Conservation (phyloP, 2,888 invertebrate genomes). For the Branchipolynoe longqiensis region DNA sequence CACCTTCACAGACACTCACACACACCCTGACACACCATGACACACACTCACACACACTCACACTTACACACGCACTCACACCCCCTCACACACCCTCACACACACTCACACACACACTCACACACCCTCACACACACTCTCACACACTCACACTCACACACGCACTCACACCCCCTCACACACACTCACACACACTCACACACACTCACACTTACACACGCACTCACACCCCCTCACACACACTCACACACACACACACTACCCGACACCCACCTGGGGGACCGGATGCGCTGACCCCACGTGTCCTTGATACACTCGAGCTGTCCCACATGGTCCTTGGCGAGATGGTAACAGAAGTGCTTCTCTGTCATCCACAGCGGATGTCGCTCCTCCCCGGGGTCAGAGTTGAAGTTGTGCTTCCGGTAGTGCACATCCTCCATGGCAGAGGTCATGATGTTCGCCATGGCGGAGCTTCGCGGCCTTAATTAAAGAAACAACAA, state of each 20-base stretch:
- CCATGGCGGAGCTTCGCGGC: no score
- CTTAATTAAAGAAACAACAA: no score
- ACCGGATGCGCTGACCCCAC: constrained; percentile 71
- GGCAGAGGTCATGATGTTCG: constrained; percentile 71
- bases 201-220: constrained; percentile 55
- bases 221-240: no score
- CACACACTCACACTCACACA: no score
- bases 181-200: background rate
- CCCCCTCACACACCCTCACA: no score
- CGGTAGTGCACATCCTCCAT: constrained; percentile 74
- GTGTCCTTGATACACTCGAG: constrained; percentile 69
- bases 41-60: background rate
- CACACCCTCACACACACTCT: no score
- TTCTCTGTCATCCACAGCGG: constrained; percentile 74
- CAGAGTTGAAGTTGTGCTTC: constrained; percentile 70
- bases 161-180: no score
- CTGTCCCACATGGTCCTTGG: constrained; percentile 69
- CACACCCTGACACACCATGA: background rate
- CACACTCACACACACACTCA: no score
- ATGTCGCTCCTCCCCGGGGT: constrained; percentile 68
- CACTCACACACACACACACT: background rate
- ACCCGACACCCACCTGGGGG: constrained; percentile 72
- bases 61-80: no score
- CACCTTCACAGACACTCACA: no score
- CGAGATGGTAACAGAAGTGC: constrained; percentile 73